These are phyloP conservation scores for Pongo abelii DNA, from an alignment of 2,113 vertebrate species.

Conservation along the genomic window DNA sequence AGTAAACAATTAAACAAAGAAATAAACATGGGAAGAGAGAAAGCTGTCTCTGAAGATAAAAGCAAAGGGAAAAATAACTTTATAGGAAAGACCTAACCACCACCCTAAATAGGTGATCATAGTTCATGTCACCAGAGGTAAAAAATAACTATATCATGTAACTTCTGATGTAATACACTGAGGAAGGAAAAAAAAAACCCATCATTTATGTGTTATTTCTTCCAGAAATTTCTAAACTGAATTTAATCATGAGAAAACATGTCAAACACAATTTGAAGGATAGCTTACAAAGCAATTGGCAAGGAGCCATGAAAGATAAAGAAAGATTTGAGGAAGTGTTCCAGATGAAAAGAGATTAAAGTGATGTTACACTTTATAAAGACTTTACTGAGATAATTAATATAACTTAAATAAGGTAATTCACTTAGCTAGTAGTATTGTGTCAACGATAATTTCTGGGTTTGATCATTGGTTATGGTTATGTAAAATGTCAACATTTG, in stretches of 20 bases:
- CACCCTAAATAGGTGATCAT: neutral
- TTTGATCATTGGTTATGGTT: neutral
- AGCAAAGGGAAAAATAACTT: neutral
- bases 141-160: neutral
- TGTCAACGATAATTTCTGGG: neutral
- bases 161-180: neutral
- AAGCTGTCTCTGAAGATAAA: neutral
- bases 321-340: neutral
- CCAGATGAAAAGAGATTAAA: neutral
- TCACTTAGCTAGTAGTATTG: neutral
- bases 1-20: neutral
- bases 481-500: neutral
- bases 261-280: neutral
- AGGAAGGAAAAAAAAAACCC: neutral
- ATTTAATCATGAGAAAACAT: neutral
- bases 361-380: neutral
- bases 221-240: neutral
- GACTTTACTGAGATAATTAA: neutral
- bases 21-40: neutral
- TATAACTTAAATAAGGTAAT: neutral
- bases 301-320: neutral
- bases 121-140: neutral
- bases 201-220: neutral
- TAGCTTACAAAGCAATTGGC: neutral
- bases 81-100: neutral